A percentile compares a stretch with the other conserved stretches of the same genome.
These are phyloP conservation scores for Montipora capitata DNA, from an alignment of 92 coral and sea anemone genomes.

Conservation along the genomic window DNA sequence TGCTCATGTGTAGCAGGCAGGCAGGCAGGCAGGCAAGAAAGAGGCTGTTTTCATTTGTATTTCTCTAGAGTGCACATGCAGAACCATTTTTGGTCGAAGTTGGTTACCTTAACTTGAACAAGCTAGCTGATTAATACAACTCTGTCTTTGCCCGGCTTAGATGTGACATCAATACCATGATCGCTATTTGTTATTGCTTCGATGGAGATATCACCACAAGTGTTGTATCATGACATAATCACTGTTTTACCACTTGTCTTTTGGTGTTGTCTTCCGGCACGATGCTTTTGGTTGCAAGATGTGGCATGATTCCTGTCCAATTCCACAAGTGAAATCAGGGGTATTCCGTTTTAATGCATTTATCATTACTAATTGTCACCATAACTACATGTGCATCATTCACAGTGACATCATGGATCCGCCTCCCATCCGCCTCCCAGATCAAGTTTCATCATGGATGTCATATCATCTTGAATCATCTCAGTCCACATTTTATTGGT, in stretches of 20 bases:
- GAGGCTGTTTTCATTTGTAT: not conserved
- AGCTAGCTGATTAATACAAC: not conserved
- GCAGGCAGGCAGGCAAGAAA: not conserved
- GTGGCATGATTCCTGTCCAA: constrained; percentile 1
- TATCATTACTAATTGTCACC: not conserved
- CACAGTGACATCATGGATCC: not conserved
- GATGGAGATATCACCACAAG: not conserved
- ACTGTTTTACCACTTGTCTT: not conserved
- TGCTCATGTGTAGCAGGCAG: not conserved
- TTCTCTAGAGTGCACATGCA: not conserved
- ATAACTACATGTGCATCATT: constrained; percentile 16
- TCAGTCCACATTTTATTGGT: constrained; percentile 3
- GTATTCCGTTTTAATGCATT: not conserved
- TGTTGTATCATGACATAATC: constrained; percentile 10
- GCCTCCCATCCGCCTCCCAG: constrained; percentile 13
- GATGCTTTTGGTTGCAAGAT: not conserved
- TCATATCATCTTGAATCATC: constrained; percentile 19
- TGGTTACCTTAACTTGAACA: not conserved
- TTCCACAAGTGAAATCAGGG: not conserved
- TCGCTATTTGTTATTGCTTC: not conserved
- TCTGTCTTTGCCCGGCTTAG: not conserved
- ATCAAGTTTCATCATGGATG: constrained; percentile 24
- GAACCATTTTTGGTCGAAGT: not conserved
- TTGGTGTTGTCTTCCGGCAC: not conserved
- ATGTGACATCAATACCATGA: not conserved